Conservation (phyloP, 2,113 vertebrate genomes). For the Mus musculus region DNA sequence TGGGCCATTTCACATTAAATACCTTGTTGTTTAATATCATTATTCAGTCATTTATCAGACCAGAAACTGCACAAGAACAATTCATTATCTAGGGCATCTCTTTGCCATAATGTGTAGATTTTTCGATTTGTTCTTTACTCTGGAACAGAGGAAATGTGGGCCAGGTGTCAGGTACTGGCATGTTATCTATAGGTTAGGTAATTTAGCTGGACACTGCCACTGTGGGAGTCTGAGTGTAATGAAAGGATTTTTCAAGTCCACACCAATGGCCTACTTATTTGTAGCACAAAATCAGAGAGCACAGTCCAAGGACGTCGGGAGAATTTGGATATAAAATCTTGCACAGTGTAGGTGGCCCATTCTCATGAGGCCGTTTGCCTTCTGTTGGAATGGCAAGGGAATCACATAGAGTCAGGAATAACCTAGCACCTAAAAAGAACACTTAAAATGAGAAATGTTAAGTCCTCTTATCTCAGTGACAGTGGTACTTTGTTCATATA, state of each 20-base stretch:
- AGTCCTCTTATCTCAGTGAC: neutral
- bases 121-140: neutral
- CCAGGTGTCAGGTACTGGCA: neutral
- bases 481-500: neutral
- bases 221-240: conserved; percentile 42
- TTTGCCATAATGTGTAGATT: neutral
- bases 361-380: conserved; percentile 15
- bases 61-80: neutral
- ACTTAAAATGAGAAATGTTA: neutral
- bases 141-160: neutral
- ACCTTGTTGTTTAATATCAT: conserved; percentile 61
- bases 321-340: conserved; percentile 51
- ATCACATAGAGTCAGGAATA: neutral
- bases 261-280: conserved; percentile 55
- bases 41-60: conserved; percentile 14
- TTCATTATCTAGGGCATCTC: neutral
- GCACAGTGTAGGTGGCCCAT: conserved; percentile 11
- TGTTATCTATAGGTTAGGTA: conserved; percentile 16
- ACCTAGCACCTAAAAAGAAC: neutral
- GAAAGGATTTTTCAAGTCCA: conserved; percentile 27
- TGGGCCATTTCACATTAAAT: conserved; percentile 28
- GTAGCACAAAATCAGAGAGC: conserved; percentile 41
- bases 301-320: conserved; percentile 53
- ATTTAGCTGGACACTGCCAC: conserved; percentile 25
- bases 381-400: neutral